A percentile compares a stretch with the other conserved stretches of the same genome.
Evolutionary conservation across 1,140 invertebrate genomes (phyloP).

Genomic region (Cyclargus thomasi): DNA sequence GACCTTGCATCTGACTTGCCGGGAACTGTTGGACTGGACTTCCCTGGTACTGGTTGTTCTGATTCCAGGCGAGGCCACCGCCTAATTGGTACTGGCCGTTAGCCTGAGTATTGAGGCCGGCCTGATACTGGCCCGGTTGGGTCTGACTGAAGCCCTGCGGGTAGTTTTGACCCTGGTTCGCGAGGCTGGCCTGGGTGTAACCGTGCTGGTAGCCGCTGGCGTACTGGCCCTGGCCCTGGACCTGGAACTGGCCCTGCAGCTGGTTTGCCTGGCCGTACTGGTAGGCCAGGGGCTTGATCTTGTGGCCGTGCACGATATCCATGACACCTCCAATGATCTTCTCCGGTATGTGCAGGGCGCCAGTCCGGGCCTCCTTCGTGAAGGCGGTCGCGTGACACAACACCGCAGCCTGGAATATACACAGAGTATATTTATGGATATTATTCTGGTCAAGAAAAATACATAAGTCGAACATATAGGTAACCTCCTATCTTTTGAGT

Average conservation of each 20-base stretch:
- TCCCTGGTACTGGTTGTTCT: conserved; percentile 2
- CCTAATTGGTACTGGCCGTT: conserved; percentile 24
- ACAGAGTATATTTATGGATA: not conserved
- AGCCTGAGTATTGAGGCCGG: conserved; percentile 1
- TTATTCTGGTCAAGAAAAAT: too few species aligned
- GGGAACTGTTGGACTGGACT: not conserved
- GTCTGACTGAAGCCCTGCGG: conserved; percentile 22
- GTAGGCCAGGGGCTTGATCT: conserved; percentile 42
- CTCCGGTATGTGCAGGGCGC: conserved; percentile 48
- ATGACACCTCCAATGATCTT: conserved; percentile 63
- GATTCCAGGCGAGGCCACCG: not conserved
- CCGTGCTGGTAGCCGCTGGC: not conserved
- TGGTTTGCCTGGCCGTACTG: conserved; percentile 28
- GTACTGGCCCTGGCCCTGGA: conserved; percentile 25
- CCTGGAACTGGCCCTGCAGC: conserved; percentile 23
- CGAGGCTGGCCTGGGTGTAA: conserved; percentile 22
- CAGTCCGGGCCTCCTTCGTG: conserved; percentile 42
- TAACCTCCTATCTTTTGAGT: too few species aligned
- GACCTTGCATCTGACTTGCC: not conserved
- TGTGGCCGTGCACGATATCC: conserved; percentile 60
- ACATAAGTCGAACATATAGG: too few species aligned
- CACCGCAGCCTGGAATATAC: not conserved
- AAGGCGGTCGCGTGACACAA: not conserved
- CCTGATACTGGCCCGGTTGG: conserved; percentile 17
- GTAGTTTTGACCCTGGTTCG: conserved; percentile 10